These are phyloP conservation scores for Bergia puertoricense DNA, from an alignment of 92 coral and sea anemone species.

Conservation along the genomic window DNA sequence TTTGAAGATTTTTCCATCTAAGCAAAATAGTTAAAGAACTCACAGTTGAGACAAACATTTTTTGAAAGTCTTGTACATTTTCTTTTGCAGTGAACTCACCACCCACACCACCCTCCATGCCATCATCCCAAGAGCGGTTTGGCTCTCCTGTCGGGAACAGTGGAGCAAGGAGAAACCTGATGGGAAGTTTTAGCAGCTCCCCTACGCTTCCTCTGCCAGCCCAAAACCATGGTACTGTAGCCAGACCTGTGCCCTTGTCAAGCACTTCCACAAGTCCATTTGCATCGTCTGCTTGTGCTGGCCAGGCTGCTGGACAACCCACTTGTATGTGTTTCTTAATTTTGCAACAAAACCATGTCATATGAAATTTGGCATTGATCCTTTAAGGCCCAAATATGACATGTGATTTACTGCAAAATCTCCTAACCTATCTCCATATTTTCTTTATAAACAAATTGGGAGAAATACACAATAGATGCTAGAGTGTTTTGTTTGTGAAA, in stretches of 20 bases:
- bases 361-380: background rate
- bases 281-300: conserved; percentile 3
- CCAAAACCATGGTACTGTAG: conserved; percentile 54
- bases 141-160: conserved; percentile 78
- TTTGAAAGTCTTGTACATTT: background rate
- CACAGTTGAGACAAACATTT: background rate
- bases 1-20: no score
- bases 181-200: conserved; percentile 80
- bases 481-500: background rate
- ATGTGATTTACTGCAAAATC: background rate
- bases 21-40: background rate
- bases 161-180: conserved; percentile 89
- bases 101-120: conserved; percentile 60
- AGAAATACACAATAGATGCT: no score
- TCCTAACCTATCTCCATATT: background rate
- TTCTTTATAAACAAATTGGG: background rate
- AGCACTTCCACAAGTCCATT: conserved; percentile 58
- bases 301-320: conserved; percentile 40
- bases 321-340: conserved; percentile 14
- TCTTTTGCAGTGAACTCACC: conserved; percentile 17
- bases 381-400: background rate
- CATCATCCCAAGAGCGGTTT: conserved; percentile 76
- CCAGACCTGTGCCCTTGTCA: conserved; percentile 71
- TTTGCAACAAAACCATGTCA: background rate
- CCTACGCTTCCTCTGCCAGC: conserved; percentile 47